Percentiles rank a stretch among this genome's conserved stretches.
Evolutionary conservation across 2,797 vertebrate genomes (phyloP).

Genomic region (Neostethus bicornis): DNA sequence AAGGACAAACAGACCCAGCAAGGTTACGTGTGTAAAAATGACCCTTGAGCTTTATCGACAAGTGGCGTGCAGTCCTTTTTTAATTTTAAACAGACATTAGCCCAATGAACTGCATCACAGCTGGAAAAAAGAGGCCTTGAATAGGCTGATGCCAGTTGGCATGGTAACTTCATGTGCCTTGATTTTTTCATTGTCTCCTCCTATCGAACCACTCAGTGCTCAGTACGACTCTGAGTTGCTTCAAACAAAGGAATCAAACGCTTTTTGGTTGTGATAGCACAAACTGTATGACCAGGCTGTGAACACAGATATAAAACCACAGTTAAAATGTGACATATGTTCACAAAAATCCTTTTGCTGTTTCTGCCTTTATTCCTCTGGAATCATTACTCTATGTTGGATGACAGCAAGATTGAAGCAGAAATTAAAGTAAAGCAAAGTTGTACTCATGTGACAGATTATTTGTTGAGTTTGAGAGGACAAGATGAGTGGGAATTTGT

Average conservation of each 20-base stretch:
- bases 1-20: conserved; percentile 8
- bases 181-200: conserved; percentile 25
- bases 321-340: conserved; percentile 12
- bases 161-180: conserved; percentile 41
- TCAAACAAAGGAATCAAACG: conserved; percentile 45
- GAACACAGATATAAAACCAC: neutral
- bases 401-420: conserved; percentile 15
- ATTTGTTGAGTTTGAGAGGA: conserved; percentile 12
- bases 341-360: conserved; percentile 2
- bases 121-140: conserved; percentile 7
- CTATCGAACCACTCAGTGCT: neutral
- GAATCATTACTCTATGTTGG: conserved; percentile 19
- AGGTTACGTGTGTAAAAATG: conserved; percentile 63
- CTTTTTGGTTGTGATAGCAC: conserved; percentile 27
- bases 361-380: conserved; percentile 1
- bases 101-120: conserved; percentile 34
- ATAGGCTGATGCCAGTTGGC: conserved; percentile 39
- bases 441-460: conserved; percentile 16
- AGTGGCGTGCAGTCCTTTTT: conserved; percentile 21
- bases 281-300: conserved; percentile 9
- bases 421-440: neutral
- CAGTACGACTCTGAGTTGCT: conserved; percentile 12
- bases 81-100: conserved; percentile 47
- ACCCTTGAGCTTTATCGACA: conserved; percentile 49
- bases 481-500: conserved; percentile 16